Conservation (phyloP, 2,797 vertebrate species). For the Paguma larvata region DNA sequence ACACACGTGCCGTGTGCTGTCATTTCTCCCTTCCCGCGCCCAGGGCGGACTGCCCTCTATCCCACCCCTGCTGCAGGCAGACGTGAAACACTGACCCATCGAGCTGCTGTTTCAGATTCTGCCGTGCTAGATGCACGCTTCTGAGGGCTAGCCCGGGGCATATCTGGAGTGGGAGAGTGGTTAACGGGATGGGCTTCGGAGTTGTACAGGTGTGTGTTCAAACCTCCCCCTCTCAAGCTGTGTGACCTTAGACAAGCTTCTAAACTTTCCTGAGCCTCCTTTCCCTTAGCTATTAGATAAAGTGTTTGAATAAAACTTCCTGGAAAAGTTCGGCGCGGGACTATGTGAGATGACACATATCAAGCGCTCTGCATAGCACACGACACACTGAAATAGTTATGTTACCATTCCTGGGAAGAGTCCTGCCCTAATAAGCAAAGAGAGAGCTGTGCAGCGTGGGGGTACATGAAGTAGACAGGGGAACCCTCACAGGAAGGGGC, state of each 20-base stretch:
- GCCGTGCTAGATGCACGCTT: neutral
- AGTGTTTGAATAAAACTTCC: neutral
- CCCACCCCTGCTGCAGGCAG: neutral
- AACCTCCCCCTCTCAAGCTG: neutral
- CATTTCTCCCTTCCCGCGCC: too few relatives aligned
- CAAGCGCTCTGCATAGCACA: neutral
- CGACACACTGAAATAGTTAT: neutral
- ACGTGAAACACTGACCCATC: neutral
- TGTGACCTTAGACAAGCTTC: neutral
- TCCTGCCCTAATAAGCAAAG: neutral
- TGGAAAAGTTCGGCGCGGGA: neutral
- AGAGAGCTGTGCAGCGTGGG: neutral
- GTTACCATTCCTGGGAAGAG: neutral
- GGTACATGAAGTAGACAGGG: neutral
- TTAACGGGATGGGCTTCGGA: neutral
- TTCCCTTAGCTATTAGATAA: neutral
- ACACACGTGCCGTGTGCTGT: neutral
- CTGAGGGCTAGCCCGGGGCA: neutral
- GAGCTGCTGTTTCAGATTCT: neutral
- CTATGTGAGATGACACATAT: neutral
- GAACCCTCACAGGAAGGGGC: neutral
- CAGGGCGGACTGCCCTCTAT: neutral
- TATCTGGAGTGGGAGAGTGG: neutral
- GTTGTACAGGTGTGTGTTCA: neutral
- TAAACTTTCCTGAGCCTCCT: neutral